Conservation (phyloP, 37 sponge, comb jelly and placozoan genomes). For the Oscarella lobularis region DNA sequence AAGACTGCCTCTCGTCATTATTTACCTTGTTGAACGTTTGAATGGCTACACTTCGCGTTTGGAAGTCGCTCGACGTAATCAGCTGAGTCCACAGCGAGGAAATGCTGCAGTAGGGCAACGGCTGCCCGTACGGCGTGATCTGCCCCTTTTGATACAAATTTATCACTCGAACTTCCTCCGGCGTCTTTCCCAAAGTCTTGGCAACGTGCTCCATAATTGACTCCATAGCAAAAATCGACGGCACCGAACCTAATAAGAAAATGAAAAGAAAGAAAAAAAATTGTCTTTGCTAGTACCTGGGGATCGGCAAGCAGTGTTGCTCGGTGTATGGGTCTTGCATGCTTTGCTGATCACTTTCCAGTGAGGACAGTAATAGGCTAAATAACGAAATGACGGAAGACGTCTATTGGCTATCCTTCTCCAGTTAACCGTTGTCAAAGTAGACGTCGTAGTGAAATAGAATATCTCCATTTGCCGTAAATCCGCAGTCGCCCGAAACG, state of each 20-base stretch:
- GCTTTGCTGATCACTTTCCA: constrained; percentile 37
- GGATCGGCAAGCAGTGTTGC: constrained; percentile 37
- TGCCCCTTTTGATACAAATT: constrained; percentile 54
- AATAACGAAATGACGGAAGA: background rate
- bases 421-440: constrained; percentile 1
- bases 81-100: constrained; percentile 27
- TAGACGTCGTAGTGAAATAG: background rate
- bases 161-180: constrained; percentile 23
- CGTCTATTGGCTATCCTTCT: background rate
- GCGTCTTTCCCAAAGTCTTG: constrained; percentile 16
- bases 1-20: too few species aligned
- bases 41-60: background rate
- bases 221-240: constrained; percentile 63
- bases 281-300: too few species aligned
- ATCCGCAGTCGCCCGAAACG: background rate
- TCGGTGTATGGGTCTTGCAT: constrained; percentile 45
- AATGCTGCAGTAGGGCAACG: constrained; percentile 54
- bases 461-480: background rate
- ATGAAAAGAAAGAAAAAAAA: too few species aligned
- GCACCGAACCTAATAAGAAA: constrained; percentile 40
- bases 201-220: constrained; percentile 60
- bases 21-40: background rate
- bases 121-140: constrained; percentile 28
- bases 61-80: background rate
- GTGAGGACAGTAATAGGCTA: constrained; percentile 52